Evolutionary conservation across 2,113 vertebrate species (phyloP).

Genomic region (Cochlearius cochlearius): DNA sequence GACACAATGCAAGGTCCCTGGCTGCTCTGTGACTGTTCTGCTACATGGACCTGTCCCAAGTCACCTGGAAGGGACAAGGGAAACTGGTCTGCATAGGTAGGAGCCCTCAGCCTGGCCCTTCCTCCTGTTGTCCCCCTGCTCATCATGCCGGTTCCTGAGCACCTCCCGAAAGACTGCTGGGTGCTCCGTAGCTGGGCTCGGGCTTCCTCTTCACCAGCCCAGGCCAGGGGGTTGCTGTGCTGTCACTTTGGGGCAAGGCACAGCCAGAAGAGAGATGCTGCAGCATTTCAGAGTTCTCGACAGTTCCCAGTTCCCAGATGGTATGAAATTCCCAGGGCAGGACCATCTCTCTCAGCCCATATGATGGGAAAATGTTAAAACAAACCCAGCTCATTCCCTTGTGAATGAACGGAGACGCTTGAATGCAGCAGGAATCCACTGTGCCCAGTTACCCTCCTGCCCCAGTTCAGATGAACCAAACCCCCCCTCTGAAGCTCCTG

Average conservation of each 20-base stretch:
- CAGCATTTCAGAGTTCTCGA: neutral
- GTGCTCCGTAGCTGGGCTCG: neutral
- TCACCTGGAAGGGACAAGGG: neutral
- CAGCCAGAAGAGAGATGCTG: neutral
- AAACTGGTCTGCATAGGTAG: neutral
- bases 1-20: rapidly evolving
- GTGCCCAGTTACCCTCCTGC: neutral
- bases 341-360: neutral
- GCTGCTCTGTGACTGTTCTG: neutral
- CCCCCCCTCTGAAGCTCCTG: neutral
- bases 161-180: neutral
- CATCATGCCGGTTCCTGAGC: neutral
- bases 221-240: neutral
- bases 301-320: neutral
- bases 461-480: neutral
- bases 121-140: neutral
- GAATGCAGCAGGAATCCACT: neutral
- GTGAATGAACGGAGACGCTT: neutral
- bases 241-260: neutral
- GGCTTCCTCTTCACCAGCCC: neutral
- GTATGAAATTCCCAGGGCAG: neutral
- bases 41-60: neutral
- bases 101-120: neutral
- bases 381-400: neutral
- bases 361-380: neutral